phyloP scores from a whole-genome alignment of 2,888 invertebrate genomes.

The Drosophila lacicola region DNA sequence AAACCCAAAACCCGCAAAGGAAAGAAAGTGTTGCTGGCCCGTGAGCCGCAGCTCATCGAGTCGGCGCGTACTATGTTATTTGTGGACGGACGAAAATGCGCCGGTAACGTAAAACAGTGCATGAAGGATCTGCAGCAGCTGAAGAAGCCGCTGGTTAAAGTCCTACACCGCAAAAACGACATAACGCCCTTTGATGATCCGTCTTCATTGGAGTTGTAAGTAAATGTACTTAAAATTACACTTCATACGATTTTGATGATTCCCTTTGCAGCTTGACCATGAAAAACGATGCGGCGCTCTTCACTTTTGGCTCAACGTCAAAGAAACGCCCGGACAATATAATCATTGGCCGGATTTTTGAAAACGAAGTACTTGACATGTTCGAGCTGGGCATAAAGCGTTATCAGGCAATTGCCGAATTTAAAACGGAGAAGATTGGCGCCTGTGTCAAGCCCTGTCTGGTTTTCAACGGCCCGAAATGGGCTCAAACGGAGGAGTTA shows the following conservation, averaged over 20 bases:
- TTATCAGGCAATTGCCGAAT: conserved; percentile 92
- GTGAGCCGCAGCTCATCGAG: conserved; percentile 95
- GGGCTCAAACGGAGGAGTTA: conserved; percentile 93
- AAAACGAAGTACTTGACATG: conserved; percentile 97
- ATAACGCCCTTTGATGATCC: conserved; percentile 97
- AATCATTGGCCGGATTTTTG: conserved; percentile 94
- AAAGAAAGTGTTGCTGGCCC: conserved; percentile 92
- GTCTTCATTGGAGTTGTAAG: conserved; percentile 91
- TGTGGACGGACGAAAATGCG: conserved; percentile 93
- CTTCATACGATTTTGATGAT: no score
- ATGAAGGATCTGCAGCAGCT: conserved; percentile 94
- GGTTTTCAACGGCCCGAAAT: conserved; percentile 95
- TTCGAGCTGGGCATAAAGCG: conserved; percentile 96
- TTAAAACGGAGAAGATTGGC: conserved; percentile 91
- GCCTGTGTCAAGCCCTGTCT: conserved; percentile 95
- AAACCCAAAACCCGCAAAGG: conserved; percentile 96
- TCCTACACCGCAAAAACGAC: conserved; percentile 93
- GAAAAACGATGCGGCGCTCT: conserved; percentile 95
- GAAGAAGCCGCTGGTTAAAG: conserved; percentile 93
- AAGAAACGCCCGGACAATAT: conserved; percentile 98
- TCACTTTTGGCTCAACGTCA: conserved; percentile 95
- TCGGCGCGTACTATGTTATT: conserved; percentile 93
- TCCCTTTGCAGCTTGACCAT: conserved; percentile 86
- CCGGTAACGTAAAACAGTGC: conserved; percentile 89
- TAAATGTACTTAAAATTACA: conserved; percentile 84